Evolutionary conservation across 2,113 vertebrate species (phyloP), one percentile per base, ranked within the genome.

Genomic region (Saccopteryx bilineata): DNA sequence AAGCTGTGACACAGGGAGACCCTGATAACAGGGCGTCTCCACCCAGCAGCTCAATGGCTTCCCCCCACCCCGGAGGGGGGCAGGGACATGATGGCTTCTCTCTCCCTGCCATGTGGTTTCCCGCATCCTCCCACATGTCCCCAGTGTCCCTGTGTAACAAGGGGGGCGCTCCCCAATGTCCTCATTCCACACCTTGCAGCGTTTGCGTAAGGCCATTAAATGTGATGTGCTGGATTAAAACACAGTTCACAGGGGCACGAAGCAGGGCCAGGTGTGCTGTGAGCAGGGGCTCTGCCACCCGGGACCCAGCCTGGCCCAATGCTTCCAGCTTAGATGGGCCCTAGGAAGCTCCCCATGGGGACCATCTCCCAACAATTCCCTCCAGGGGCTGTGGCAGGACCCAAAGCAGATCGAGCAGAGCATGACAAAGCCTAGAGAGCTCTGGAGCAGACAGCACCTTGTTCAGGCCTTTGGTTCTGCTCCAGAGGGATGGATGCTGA

Each of bases 211-310:
- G 72, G 75, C 90, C 96, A 92, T 89, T 84, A 92, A 66, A 90
- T 94, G 89, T 75, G 89, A 96, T 96, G 94, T 97, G 93, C 96
- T 93, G 94, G 95, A 96, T 96, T 94, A 97, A 98, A 97, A 97
- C 95, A 92, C 28, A 33, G 89, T 95, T 91, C 96, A 81, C 91
- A 91, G 96, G 61, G 96, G 90, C 93, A 61, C 71, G 87, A 95
- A 97, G 90, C 94, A 90, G 63, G 23, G 88, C 94, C 96, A 97
- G 90, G 95, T 95, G 95, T 93, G 96, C 86, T 66, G 63, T 71
- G 87, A 96, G 89, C 89, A 72, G 97, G 15, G 61, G 58, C 65
- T 71, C 18, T 18, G 63, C 15, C 50, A 65, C 39, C 18, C 54
- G 11, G 7, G 76, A 54, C 61, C 54, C 24, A 48, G 54, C 39